Base-by-base conservation (phyloP, 2,888 invertebrate species). In the Hydroisotoma schaefferi region DNA sequence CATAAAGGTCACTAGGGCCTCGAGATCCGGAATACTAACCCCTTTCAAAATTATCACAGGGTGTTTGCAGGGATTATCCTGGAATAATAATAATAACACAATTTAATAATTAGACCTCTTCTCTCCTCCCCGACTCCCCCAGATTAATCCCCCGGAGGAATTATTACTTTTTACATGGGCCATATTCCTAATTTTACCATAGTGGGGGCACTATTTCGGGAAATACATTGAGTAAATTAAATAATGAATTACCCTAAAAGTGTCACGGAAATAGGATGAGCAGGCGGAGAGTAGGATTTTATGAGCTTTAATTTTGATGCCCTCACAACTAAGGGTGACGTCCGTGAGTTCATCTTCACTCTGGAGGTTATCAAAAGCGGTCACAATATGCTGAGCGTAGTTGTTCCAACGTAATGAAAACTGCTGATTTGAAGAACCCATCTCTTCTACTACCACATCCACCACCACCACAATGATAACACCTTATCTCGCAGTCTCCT, bases 401-500 rank as follows among this genome's bases (percentile, higher is more conserved):
- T 90, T 89, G 77, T 89, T 90, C 91, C 91, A 91, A 70, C 88
- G 85, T 72, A 91, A 80, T 68, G 89, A 88, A 79, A 88, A 91
- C 76, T 90, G 89, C 76, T 88, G 87, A n/a, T 63, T 60, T 40
- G 69, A 55, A 3, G 64, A 52, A n/a, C 63, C 61, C 65, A 68
- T 68, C 20, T 23, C 27, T 15, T 15, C 33, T 33, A 8, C 33
- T n/a, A n/a, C n/a, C n/a, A n/a, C n/a, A n/a, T n/a, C n/a, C n/a
- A n/a, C n/a, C n/a, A n/a, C n/a, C n/a, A n/a, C n/a, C n/a, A n/a
- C n/a, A n/a, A n/a, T n/a, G n/a, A n/a, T n/a, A n/a, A n/a, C n/a
- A n/a, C n/a, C n/a, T n/a, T n/a, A n/a, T n/a, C n/a, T n/a, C n/a
- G n/a, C n/a, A n/a, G n/a, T n/a, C n/a, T n/a, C n/a, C n/a, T n/a